Evolutionary conservation across 1,140 invertebrate species (phyloP).

Genomic region (Zaprionus davidi): DNA sequence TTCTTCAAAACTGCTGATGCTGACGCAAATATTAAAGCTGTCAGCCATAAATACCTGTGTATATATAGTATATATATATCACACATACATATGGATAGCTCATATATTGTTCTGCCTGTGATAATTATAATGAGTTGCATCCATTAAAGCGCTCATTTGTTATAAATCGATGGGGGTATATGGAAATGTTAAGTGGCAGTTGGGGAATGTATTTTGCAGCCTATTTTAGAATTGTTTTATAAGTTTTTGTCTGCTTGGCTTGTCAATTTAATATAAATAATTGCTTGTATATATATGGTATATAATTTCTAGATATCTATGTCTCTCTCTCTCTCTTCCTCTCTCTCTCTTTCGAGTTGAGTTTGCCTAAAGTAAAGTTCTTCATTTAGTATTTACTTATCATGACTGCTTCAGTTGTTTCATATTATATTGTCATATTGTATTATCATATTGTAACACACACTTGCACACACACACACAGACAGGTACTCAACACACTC

Average conservation of each 20-base stretch:
- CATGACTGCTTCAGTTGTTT: not conserved
- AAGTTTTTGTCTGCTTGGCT: not conserved
- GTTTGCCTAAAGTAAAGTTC: not conserved
- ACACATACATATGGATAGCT: not conserved
- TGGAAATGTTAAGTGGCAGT: not conserved
- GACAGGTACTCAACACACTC: constrained; percentile 5
- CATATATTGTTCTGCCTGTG: no score
- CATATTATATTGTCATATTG: not conserved
- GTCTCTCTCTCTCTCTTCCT: no score
- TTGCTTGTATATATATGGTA: no score
- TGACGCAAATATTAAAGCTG: not conserved
- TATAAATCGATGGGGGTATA: not conserved
- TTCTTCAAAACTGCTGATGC: not conserved
- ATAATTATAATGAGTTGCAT: not conserved
- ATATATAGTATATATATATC: not conserved
- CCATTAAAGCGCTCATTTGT: not conserved
- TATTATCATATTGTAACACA: not conserved
- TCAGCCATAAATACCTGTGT: not conserved
- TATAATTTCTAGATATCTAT: no score
- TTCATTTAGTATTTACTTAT: no score
- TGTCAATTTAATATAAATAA: no score
- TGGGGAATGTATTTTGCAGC: not conserved
- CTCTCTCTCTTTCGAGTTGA: no score
- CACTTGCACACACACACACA: constrained; percentile 9
- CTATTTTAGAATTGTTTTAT: not conserved